Base-by-base conservation (phyloP, 2,797 vertebrate species). In the Silurus aristotelis region DNA sequence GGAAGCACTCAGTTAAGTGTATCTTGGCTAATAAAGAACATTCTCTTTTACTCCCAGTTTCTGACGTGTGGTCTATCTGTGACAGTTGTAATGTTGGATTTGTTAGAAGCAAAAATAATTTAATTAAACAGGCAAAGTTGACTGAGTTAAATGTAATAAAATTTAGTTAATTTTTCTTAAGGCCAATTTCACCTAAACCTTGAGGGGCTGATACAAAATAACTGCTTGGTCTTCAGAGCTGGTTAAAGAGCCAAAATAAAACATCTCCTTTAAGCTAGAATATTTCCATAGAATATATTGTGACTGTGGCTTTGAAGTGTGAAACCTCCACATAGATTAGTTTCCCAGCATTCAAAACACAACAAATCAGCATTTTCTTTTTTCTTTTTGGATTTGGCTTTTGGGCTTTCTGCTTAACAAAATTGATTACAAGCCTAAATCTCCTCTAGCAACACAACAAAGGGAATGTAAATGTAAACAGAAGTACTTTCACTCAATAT, bases 371-470 rank as follows among this genome's bases (percentile, higher is more conserved):
- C 52, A 71, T 71, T 56, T 70, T 55, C 1, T 27, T 38, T 58
- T 43, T 14, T 31, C 22, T 52, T 27, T 70, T 14, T 79, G 48
- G 55, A 66, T 55, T 27, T 67, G 27, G 31, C 64, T 55, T 84
- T 25, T 19, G 20, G 14, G 27, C 46, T 55, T 68, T 43, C n/a
- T 82, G 17, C 52, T 76, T 77, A 76, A n/a, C 79, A 72, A 71
- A 67, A 82, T 77, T 48, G 85, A 83, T 58, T 56, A 66, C 38
- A 77, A 31, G 52, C 10, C 31, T 64, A 76, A 76, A 56, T 76
- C 31, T 82, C 20, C 63, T 60, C 15, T 19, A 77, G 13, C 25
- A 78, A 0, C 15, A 70, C 22, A 70, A 70, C 55, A 83, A 86
- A 68, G 43, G 43, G 3, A 66, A 77, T 80, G 55, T 20, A 38